A percentile compares a stretch with the other conserved stretches of the same genome.
These are phyloP conservation scores for Galerucella pusilla DNA, from an alignment of 2,888 invertebrate genomes.

Conservation along the genomic window DNA sequence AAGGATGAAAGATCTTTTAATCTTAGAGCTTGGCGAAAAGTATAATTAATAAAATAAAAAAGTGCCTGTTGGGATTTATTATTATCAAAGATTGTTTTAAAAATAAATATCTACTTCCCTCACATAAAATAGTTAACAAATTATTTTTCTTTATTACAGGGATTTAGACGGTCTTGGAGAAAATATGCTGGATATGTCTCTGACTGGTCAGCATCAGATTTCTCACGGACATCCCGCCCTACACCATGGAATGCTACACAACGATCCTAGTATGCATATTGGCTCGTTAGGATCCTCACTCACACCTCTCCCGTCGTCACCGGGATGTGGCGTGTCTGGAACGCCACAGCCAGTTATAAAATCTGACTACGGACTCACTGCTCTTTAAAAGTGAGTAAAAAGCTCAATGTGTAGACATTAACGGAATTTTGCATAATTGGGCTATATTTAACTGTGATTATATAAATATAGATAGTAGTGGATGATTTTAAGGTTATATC, in stretches of 20 bases:
- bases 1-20: constrained; percentile 25
- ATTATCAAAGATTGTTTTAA: not conserved
- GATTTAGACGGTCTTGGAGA: constrained; percentile 71
- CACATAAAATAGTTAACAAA: not conserved
- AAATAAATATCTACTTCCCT: too few relatives aligned
- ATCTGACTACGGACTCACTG: constrained; percentile 89
- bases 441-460: constrained; percentile 10
- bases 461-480: not conserved
- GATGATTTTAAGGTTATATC: not conserved
- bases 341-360: constrained; percentile 76
- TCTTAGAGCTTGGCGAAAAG: not conserved
- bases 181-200: constrained; percentile 65
- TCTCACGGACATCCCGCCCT: constrained; percentile 68
- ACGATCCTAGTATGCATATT: constrained; percentile 66
- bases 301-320: constrained; percentile 69
- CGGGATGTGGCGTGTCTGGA: constrained; percentile 68
- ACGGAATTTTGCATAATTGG: constrained; percentile 24
- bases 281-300: constrained; percentile 67
- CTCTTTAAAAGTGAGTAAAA: constrained; percentile 68
- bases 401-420: constrained; percentile 46
- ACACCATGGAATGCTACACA: constrained; percentile 60
- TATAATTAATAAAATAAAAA: not conserved
- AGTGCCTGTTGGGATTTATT: not conserved
- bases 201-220: constrained; percentile 63
- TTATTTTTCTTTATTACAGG: constrained; percentile 47